These are phyloP conservation scores for Empis stercorea DNA, from an alignment of 2,888 invertebrate genomes.

Conservation along the genomic window DNA sequence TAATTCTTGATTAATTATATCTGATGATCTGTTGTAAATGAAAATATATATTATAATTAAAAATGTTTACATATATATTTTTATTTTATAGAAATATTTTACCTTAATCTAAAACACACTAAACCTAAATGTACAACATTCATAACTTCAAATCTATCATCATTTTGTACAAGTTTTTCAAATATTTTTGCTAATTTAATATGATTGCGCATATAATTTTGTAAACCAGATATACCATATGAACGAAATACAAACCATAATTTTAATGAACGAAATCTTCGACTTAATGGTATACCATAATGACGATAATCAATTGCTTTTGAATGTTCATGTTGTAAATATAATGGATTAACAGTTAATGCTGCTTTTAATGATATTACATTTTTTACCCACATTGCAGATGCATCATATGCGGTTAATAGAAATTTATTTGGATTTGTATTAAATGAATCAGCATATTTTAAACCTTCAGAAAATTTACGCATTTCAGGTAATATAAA, in stretches of 20 bases:
- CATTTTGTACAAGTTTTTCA: slow-evolving; percentile 51
- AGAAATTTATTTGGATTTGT: slow-evolving; percentile 84
- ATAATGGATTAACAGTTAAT: slow-evolving; percentile 74
- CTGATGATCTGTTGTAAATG: slow-evolving; percentile 41
- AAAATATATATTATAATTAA: too few relatives aligned
- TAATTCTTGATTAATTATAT: slow-evolving; percentile 61
- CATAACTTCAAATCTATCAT: slow-evolving; percentile 60
- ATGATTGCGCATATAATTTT: slow-evolving; percentile 71
- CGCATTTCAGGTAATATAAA: slow-evolving; percentile 77
- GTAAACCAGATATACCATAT: slow-evolving; percentile 72
- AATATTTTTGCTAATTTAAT: slow-evolving; percentile 64
- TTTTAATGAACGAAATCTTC: slow-evolving; percentile 73
- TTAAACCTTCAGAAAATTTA: slow-evolving; percentile 47
- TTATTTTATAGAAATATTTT: too few relatives aligned
- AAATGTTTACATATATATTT: too few relatives aligned
- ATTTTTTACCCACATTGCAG: slow-evolving; percentile 71
- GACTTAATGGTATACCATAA: slow-evolving; percentile 76
- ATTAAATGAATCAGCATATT: slow-evolving; percentile 74
- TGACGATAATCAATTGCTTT: slow-evolving; percentile 61
- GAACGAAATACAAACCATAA: slow-evolving; percentile 76
- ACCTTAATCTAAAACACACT: slow-evolving; percentile 60
- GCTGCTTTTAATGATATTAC: slow-evolving; percentile 66
- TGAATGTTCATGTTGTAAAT: slow-evolving; percentile 68
- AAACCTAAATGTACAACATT: slow-evolving; percentile 64
- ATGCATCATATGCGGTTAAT: slow-evolving; percentile 73